Evolutionary conservation across 2,113 vertebrate species (phyloP).

Genomic region (Circaetus cinerascens): DNA sequence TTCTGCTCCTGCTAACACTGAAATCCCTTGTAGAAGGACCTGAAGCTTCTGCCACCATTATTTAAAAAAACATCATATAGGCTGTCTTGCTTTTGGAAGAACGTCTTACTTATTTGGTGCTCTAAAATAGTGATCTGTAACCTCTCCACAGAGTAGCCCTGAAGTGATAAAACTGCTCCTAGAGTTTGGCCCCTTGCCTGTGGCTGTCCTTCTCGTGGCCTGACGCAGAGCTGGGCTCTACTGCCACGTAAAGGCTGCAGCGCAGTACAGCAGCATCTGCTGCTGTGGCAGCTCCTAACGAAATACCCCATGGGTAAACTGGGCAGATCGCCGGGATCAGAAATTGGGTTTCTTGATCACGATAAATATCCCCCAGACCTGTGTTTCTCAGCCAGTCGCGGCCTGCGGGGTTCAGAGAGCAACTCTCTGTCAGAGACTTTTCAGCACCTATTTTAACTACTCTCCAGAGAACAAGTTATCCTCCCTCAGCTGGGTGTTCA

Average conservation of each 20-base stretch:
- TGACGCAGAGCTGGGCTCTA: slow-evolving; percentile 1
- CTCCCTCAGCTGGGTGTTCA: background rate
- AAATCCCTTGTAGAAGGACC: background rate
- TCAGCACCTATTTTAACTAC: background rate
- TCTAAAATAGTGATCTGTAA: background rate
- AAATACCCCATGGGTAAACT: background rate
- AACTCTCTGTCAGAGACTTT: background rate
- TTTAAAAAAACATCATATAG: background rate
- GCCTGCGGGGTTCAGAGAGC: background rate
- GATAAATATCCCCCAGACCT: background rate
- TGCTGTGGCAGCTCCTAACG: background rate
- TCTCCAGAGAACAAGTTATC: background rate
- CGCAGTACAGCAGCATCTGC: background rate
- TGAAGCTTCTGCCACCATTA: background rate
- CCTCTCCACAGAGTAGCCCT: background rate
- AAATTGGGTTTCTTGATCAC: background rate
- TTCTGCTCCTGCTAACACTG: background rate
- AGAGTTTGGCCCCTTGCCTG: background rate
- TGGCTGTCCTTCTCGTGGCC: background rate
- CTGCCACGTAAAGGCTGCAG: slow-evolving; percentile 33
- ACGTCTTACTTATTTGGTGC: background rate
- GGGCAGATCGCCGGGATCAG: background rate
- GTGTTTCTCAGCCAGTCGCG: background rate
- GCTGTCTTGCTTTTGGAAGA: background rate
- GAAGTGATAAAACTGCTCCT: rapidly evolving